Percentiles rank a stretch among this genome's conserved stretches.
Conservation (phyloP, 2,888 invertebrate genomes). For the Lamproptera curius region DNA sequence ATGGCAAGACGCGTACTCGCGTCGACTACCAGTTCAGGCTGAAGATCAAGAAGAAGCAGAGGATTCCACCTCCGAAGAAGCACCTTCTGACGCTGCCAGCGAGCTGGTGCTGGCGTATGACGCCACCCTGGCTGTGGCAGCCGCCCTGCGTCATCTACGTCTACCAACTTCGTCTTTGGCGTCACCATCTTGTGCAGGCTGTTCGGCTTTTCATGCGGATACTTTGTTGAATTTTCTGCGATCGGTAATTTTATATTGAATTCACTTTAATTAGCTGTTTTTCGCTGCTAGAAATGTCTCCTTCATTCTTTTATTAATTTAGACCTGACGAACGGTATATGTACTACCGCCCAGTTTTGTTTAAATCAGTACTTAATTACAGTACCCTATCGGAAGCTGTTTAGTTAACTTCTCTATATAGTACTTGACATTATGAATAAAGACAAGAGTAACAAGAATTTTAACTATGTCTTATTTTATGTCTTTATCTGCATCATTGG, state of each 20-base stretch:
- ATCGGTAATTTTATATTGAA: constrained; percentile 45
- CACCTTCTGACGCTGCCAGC: constrained; percentile 26
- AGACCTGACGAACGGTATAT: no score
- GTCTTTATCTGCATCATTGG: no score
- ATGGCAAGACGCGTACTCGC: constrained; percentile 30
- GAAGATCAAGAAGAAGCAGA: constrained; percentile 29
- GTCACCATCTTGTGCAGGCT: constrained; percentile 44
- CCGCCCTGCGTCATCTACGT: constrained; percentile 33
- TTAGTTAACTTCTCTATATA: no score
- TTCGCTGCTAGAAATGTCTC: no score
- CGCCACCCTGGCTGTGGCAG: constrained; percentile 36
- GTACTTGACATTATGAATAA: no score
- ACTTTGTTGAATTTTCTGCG: constrained; percentile 63
- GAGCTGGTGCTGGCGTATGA: constrained; percentile 47
- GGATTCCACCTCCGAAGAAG: constrained; percentile 18
- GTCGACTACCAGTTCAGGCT: constrained; percentile 25
- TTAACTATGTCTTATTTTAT: no score
- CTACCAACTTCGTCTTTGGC: constrained; percentile 32
- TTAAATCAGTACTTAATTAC: no score
- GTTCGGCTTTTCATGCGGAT: constrained; percentile 59
- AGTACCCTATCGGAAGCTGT: no score
- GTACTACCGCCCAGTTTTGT: no score
- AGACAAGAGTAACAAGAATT: no score
- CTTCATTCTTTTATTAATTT: no score
- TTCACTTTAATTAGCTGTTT: no score